Evolutionary conservation across 1,140 invertebrate species (phyloP).

Genomic region (Chymomyza costata): DNA sequence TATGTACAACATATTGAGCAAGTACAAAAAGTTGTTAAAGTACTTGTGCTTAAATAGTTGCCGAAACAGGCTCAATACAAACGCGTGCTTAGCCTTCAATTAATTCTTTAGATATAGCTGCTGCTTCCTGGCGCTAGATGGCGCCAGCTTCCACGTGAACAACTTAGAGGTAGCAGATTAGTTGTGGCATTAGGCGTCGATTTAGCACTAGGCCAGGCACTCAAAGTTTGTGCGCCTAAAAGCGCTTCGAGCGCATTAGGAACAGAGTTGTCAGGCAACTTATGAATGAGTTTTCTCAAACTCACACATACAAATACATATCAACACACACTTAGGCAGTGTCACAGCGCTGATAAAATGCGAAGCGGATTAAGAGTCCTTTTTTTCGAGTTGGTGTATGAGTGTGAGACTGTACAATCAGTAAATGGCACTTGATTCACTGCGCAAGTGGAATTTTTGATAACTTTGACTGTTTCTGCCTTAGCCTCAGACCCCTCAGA

Average conservation of each 20-base stretch:
- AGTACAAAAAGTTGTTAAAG: too few relatives aligned
- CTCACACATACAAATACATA: conserved; percentile 16
- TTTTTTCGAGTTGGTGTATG: conserved; percentile 24
- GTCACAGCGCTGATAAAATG: conserved; percentile 70
- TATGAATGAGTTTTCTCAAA: conserved; percentile 56
- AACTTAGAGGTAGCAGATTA: conserved; percentile 70
- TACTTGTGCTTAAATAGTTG: conserved; percentile 40
- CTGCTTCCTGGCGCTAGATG: conserved; percentile 18
- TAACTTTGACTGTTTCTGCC: conserved; percentile 43
- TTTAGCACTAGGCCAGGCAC: conserved; percentile 44
- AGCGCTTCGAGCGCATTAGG: conserved; percentile 47
- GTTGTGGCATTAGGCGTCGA: conserved; percentile 64
- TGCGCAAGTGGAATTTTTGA: conserved; percentile 73
- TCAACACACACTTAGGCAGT: conserved; percentile 46
- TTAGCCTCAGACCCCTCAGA: too few relatives aligned
- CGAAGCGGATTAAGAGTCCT: conserved; percentile 65
- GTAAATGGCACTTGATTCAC: conserved; percentile 73
- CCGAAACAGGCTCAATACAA: conserved; percentile 38
- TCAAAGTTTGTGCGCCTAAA: conserved; percentile 40
- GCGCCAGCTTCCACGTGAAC: conserved; percentile 56
- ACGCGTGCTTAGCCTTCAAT: conserved; percentile 54
- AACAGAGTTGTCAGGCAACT: conserved; percentile 31
- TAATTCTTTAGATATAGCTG: conserved; percentile 64
- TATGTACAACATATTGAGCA: too few relatives aligned
- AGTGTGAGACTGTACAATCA: conserved; percentile 68